Conservation (phyloP, 2,888 invertebrate species). For the Tanypteryx hageni region DNA sequence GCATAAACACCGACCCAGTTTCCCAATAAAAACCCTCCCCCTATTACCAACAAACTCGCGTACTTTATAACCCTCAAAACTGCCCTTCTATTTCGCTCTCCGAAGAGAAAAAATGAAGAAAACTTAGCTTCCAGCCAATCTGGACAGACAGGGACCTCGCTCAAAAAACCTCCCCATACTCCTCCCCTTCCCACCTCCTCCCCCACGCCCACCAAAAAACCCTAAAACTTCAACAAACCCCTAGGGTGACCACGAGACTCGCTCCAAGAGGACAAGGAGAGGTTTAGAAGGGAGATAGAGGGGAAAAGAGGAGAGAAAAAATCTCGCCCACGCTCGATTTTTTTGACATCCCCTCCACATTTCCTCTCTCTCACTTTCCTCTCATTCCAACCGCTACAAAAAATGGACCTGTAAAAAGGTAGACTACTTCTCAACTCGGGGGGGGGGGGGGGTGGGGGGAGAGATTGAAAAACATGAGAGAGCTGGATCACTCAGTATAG, state of each 20-base stretch:
- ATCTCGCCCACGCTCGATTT: not conserved
- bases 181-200: no score
- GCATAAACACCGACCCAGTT: not conserved
- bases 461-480: no score
- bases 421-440: not conserved
- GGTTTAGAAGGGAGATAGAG: not conserved
- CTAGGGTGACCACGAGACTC: not conserved
- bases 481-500: not conserved
- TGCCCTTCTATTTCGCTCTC: not conserved
- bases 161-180: not conserved
- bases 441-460: not conserved
- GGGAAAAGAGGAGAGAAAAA: not conserved
- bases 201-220: not conserved
- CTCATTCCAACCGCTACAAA: not conserved
- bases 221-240: slow-evolving; percentile 25
- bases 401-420: not conserved
- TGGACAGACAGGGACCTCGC: slow-evolving; percentile 1
- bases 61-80: slow-evolving; percentile 17
- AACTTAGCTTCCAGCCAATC: not conserved
- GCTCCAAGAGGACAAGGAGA: not conserved
- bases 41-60: not conserved
- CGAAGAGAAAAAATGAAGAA: not conserved
- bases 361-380: not conserved
- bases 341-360: not conserved
- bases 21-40: not conserved